Conservation (phyloP, 30 jellyfish, hydroid and myxozoan species). For the Morbakka virulenta region DNA sequence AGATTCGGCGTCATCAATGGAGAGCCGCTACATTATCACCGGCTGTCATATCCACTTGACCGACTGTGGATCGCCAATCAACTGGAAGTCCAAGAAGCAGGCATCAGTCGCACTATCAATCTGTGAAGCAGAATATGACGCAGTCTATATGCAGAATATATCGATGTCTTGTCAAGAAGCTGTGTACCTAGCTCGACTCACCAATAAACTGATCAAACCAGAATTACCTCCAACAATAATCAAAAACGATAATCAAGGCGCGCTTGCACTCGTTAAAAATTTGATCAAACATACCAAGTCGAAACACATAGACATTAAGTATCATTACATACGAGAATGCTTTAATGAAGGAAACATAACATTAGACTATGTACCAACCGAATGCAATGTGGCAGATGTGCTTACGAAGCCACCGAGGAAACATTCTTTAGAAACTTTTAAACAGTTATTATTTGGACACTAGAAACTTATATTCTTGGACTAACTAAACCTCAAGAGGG, state of each 20-base stretch:
- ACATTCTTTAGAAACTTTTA: not conserved
- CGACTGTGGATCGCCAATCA: slow-evolving; percentile 30
- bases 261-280: slow-evolving; percentile 17
- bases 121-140: slow-evolving; percentile 43
- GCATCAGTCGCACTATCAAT: slow-evolving; percentile 43
- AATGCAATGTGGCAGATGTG: no score
- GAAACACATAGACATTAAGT: slow-evolving; percentile 36
- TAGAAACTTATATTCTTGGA: no score
- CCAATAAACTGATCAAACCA: slow-evolving; percentile 4
- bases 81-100: slow-evolving; percentile 60
- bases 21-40: slow-evolving; percentile 47
- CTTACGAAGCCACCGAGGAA: no score
- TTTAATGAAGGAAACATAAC: no score
- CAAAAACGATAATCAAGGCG: slow-evolving; percentile 37
- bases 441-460: not conserved
- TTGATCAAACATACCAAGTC: slow-evolving; percentile 15
- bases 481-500: slow-evolving; percentile 40
- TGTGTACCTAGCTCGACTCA: slow-evolving; percentile 24
- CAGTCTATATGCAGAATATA: not conserved
- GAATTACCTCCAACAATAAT: slow-evolving; percentile 30
- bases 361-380: no score
- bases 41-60: slow-evolving; percentile 11
- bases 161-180: slow-evolving; percentile 51
- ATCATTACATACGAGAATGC: no score
- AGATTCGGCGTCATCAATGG: slow-evolving; percentile 53